Base-by-base conservation (phyloP, 2,888 invertebrate species). In the Gari tellinella region DNA sequence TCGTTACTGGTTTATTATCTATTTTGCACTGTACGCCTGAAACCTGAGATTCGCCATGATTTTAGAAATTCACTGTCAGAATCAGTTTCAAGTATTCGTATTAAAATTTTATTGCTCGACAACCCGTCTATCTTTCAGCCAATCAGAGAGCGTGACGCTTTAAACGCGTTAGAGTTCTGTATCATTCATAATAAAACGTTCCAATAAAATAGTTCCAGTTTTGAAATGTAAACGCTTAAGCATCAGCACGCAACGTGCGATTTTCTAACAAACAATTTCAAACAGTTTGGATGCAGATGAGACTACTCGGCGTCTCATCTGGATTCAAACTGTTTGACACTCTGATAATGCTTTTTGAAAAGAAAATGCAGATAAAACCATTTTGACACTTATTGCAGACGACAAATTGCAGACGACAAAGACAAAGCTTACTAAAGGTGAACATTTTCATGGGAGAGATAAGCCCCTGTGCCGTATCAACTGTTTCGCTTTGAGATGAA, bases 21-120 rank as follows among this genome's bases (percentile, higher is more conserved):
- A 21, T 52, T 64, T 58, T 75, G 75, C 75, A 75, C 75, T 58
- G 69, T 61, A 23, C 53, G 75, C 49, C 75, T 66, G 75, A 70
- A 75, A 75, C 40, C 1, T 40, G 55, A 64, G 56, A 51, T 38
- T 58, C 46, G 63, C 46, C 45, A 46, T 53, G 69, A 63, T 69
- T 69, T 69, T 51, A 62, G 61, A 69, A 69, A 63, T 58, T 19
- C 25, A 66, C 46, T 52, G 66, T 26, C 66, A 66, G 52, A 5
- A 19, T 15, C 23, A 53, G 43, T 58, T 66, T 23, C 37, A 21
- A 60, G 55, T 45, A 38, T 38, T 46, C 41, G 48, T 53, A 67
- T 61, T 46, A 48, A 61, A 31, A 1, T 61, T 61, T 61, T 61
- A 53, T 53, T 53, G 25, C 53, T 17, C 5, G 15, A 12, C 25